These are phyloP conservation scores for Orgyia antiqua DNA, from an alignment of 2,888 invertebrate species.

Conservation along the genomic window DNA sequence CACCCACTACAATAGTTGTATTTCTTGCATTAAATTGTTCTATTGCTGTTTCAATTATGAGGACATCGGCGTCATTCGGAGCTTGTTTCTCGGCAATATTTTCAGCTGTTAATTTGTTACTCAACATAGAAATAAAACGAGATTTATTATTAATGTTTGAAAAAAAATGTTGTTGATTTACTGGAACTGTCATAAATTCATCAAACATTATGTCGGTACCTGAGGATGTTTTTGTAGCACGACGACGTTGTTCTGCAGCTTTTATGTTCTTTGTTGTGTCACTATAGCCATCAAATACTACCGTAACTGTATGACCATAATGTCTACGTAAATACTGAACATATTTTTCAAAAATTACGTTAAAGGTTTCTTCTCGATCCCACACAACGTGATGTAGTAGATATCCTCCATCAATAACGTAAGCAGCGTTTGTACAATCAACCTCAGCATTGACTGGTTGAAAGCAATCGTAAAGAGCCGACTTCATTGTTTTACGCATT, in stretches of 20 bases:
- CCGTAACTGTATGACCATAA: background rate
- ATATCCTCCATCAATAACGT: background rate
- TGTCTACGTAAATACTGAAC: background rate
- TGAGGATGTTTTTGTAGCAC: conserved; percentile 7
- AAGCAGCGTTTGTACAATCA: background rate
- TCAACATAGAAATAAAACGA: conserved; percentile 12
- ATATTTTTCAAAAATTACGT: background rate
- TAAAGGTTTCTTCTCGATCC: background rate
- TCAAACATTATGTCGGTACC: conserved; percentile 6
- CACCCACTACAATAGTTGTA: conserved; percentile 11
- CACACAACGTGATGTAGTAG: background rate
- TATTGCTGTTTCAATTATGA: conserved; percentile 11
- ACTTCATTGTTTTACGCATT: background rate
- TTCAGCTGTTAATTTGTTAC: conserved; percentile 8
- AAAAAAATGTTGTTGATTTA: conserved; percentile 8
- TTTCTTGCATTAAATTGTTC: conserved; percentile 11
- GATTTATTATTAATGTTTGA: conserved; percentile 7
- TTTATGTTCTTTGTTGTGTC: conserved; percentile 13
- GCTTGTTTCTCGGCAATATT: conserved; percentile 4
- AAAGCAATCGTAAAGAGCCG: background rate
- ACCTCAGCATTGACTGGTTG: background rate
- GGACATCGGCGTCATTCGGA: conserved; percentile 6
- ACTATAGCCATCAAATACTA: conserved; percentile 1
- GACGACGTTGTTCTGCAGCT: conserved; percentile 11
- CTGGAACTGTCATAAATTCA: conserved; percentile 4